Conservation (phyloP, 2,888 invertebrate species). For the Dastarcus helophoroides region DNA sequence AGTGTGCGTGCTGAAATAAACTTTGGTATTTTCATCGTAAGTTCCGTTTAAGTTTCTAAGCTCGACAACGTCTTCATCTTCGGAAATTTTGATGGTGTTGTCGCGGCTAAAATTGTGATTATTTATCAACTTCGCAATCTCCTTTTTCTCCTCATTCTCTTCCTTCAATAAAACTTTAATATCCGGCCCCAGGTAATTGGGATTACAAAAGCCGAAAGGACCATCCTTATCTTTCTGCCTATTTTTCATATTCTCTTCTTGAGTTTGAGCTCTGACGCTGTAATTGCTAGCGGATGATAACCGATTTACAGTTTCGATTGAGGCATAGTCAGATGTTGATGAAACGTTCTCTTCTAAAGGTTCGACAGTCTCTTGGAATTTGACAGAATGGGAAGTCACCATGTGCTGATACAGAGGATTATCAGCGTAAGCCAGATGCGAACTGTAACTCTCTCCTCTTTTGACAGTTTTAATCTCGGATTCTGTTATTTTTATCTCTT, state of each 20-base stretch:
- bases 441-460: constrained; percentile 44
- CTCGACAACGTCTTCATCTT: constrained; percentile 29
- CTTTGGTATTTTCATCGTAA: constrained; percentile 30
- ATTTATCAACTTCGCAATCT: constrained; percentile 17
- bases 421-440: constrained; percentile 40
- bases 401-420: constrained; percentile 43
- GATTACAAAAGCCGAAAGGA: constrained; percentile 61
- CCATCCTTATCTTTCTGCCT: constrained; percentile 31
- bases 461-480: constrained; percentile 42
- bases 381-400: constrained; percentile 46
- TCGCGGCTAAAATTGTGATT: constrained; percentile 8
- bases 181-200: constrained; percentile 62
- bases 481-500: constrained; percentile 31
- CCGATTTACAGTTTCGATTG: constrained; percentile 55
- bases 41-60: constrained; percentile 30
- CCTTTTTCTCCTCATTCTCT: constrained; percentile 20
- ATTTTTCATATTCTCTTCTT: constrained; percentile 29
- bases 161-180: constrained; percentile 33
- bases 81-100: constrained; percentile 14
- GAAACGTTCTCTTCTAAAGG: constrained; percentile 46
- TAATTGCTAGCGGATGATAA: constrained; percentile 41
- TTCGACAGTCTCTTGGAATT: constrained; percentile 43
- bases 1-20: constrained; percentile 27
- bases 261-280: constrained; percentile 35
- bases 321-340: constrained; percentile 66